Conservation (phyloP, 64 coral and sea anemone genomes). For the Dendronephthya gigantea region DNA sequence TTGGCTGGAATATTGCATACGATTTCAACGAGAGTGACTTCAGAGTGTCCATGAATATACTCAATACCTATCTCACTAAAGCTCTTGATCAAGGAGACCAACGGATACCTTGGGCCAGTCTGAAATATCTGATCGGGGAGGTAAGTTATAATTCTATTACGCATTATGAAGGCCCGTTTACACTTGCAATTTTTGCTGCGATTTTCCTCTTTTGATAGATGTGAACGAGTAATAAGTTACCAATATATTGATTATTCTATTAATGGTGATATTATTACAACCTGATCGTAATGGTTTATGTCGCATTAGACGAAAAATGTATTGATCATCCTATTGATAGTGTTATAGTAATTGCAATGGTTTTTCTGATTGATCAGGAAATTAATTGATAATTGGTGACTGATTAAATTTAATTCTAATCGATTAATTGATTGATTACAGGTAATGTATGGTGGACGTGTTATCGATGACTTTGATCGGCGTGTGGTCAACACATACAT, state of each 20-base stretch:
- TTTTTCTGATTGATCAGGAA: too few species aligned
- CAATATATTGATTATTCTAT: too few species aligned
- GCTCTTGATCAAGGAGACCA: constrained; percentile 55
- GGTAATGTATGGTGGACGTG: constrained; percentile 99
- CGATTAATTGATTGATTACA: constrained; percentile 22
- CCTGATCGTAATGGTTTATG: too few species aligned
- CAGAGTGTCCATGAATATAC: constrained; percentile 80
- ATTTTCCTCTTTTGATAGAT: too few species aligned
- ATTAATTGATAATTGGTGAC: neutral
- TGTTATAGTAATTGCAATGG: neutral
- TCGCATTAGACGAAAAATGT: too few species aligned
- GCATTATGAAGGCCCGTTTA: too few species aligned
- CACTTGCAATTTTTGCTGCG: too few species aligned
- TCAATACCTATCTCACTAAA: constrained; percentile 81
- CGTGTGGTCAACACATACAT: constrained; percentile 97
- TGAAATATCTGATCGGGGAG: constrained; percentile 96
- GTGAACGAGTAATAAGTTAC: too few species aligned
- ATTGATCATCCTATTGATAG: too few species aligned
- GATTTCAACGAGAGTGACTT: constrained; percentile 98
- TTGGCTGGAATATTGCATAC: constrained; percentile 99
- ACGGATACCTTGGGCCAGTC: constrained; percentile 91
- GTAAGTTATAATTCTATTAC: constrained; percentile 24
- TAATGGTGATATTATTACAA: too few species aligned
- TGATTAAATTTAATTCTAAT: too few species aligned
- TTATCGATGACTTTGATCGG: constrained; percentile 95